These are phyloP conservation scores for Labeo calbasu DNA, from an alignment of 2,797 vertebrate genomes.

Conservation along the genomic window DNA sequence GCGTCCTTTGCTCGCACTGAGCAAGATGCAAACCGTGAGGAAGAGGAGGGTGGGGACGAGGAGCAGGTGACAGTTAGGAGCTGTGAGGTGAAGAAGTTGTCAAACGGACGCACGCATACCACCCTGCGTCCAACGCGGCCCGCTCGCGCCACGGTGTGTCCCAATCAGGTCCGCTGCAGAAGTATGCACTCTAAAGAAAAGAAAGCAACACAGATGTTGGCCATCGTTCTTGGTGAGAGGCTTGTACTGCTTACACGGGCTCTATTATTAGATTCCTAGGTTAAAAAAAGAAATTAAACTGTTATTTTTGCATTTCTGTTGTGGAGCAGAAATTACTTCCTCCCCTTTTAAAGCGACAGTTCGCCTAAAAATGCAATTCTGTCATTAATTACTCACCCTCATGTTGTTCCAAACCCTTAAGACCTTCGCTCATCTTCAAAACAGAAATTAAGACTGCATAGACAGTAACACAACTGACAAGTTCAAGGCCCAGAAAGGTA, in stretches of 20 bases:
- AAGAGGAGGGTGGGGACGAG: constrained; percentile 63
- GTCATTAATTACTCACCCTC: not conserved
- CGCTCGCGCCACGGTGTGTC: constrained; percentile 59
- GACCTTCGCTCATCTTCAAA: not conserved
- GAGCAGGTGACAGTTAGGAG: constrained; percentile 67
- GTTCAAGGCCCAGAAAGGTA: too few species aligned
- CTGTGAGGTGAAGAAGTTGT: constrained; percentile 85
- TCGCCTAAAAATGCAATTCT: not conserved
- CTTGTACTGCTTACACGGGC: constrained; percentile 39
- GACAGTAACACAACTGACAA: too few species aligned
- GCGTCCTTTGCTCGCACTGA: constrained; percentile 79
- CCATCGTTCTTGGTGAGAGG: constrained; percentile 91
- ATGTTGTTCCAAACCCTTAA: not conserved
- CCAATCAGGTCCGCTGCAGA: constrained; percentile 73
- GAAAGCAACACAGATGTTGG: constrained; percentile 94
- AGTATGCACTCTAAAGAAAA: constrained; percentile 88
- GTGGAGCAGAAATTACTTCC: not conserved
- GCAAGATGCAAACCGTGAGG: constrained; percentile 58
- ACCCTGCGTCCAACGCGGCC: constrained; percentile 70
- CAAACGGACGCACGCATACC: constrained; percentile 82
- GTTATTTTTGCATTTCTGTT: not conserved
- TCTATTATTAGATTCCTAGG: constrained; percentile 19
- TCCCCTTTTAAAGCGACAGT: not conserved
- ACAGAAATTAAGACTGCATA: not conserved
- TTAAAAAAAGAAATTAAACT: not conserved